Evolutionary conservation across 2,888 invertebrate species (phyloP), one percentile per base, ranked within the genome.

Genomic region (Erebia aethiops): DNA sequence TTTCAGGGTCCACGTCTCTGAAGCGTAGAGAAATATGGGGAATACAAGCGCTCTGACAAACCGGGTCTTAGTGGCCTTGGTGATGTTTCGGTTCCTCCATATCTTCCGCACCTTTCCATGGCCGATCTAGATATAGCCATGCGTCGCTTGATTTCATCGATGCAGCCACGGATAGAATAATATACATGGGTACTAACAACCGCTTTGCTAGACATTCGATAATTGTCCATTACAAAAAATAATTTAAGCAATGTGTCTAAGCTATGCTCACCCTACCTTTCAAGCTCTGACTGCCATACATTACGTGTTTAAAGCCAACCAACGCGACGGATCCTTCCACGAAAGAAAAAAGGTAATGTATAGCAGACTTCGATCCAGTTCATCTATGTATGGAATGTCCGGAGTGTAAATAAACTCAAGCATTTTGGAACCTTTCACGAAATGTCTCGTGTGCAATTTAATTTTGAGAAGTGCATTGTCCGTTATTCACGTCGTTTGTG

Each of bases 371-470:
- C 43, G 54, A 56, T 56, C 65, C 51, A 49, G 51, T 61, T 54
- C 67, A 70, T 61, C 60, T 64, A 70, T 68, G 70, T 43, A 8
- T 62, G 72, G 72, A 41, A 73, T 70, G 67, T 73, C 72, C 72
- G 72, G 72, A 67, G 65, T 26, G 67, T 49, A 21, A 26, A 56
- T 54, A 43, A 16, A 64, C 51, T 54, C 43, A 8, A 63, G 49
- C 46, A 46, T 68, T 67, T 69, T 26, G 63, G 67, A 60, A 43
- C 69, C 41, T 69, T 66, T 70, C 61, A 70, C 58, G 64, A 64
- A 58, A 52, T 69, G 46, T 58, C 41, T 16, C 13, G 56, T 43
- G 35, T 58, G 69, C 58, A 69, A 57, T 64, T 5, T 64, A 69
- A 63, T 69, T 69, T 64, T 18, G 52, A 16, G 16, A 51, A 60